Evolutionary conservation across 2,888 invertebrate species (phyloP).

Genomic region (Melikaiella ostensackeni): DNA sequence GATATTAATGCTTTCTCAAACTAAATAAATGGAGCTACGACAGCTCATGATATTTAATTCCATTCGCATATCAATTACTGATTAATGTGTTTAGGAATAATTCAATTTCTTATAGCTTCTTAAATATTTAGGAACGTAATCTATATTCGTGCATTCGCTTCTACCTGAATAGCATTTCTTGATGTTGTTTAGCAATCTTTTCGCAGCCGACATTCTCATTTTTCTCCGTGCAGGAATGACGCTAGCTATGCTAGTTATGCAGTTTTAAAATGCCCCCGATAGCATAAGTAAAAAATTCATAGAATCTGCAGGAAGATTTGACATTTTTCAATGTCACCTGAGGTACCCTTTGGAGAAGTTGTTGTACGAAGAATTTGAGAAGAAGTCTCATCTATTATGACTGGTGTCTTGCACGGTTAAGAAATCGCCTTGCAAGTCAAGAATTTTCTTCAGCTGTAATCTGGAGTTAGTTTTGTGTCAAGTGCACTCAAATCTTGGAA

Average conservation of each 20-base stretch:
- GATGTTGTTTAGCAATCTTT: too few species aligned
- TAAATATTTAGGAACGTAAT: too few species aligned
- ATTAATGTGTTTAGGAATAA: too few species aligned
- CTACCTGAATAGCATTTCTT: too few species aligned
- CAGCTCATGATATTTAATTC: too few species aligned
- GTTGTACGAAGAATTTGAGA: conserved; percentile 5
- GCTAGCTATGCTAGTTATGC: not conserved
- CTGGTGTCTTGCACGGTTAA: conserved; percentile 12
- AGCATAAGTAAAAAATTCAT: conserved; percentile 9
- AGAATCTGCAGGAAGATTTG: conserved; percentile 3
- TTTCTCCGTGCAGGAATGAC: not conserved
- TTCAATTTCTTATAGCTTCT: too few species aligned
- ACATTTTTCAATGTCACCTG: conserved; percentile 16
- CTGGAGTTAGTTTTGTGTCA: not conserved
- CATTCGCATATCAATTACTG: too few species aligned
- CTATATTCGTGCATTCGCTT: too few species aligned
- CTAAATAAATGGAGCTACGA: too few species aligned
- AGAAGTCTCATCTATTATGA: conserved; percentile 38
- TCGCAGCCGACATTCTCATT: too few species aligned
- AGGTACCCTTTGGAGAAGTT: conserved; percentile 12
- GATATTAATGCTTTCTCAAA: too few species aligned
- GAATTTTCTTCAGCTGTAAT: conserved; percentile 13
- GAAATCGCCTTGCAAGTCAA: conserved; percentile 11
- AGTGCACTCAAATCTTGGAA: not conserved
- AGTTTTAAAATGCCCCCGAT: not conserved